Evolutionary conservation across 2,888 invertebrate species (phyloP).

Genomic region (Creontiades dilutus): DNA sequence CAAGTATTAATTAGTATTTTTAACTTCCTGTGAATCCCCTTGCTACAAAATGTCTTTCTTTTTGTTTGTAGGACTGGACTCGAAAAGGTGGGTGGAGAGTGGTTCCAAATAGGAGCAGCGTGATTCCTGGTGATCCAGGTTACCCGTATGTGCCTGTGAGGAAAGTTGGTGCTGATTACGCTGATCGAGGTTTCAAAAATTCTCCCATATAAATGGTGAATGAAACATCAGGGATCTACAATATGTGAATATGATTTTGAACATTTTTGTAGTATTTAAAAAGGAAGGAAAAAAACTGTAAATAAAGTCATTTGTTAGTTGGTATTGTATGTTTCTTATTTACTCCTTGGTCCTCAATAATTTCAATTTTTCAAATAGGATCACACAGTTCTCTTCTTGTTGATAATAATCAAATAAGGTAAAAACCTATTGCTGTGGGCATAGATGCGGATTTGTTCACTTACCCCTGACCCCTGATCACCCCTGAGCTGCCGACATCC

Average conservation of each 20-base stretch:
- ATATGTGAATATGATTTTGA: constrained; percentile 21
- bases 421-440: no score
- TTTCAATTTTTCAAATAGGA: no score
- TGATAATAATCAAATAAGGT: no score
- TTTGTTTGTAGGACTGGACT: constrained; percentile 85
- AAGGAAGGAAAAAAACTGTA: neutral
- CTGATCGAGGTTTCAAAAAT: constrained; percentile 85
- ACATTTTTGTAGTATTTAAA: neutral
- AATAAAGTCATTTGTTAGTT: constrained; percentile 32
- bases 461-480: no score
- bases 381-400: no score
- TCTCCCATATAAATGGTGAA: constrained; percentile 79
- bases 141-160: constrained; percentile 84
- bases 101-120: constrained; percentile 80
- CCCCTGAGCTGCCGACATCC: no score
- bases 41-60: neutral
- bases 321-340: neutral
- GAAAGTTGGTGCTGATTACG: constrained; percentile 83
- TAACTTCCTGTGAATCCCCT: no score
- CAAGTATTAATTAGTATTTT: no score
- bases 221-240: neutral
- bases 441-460: no score
- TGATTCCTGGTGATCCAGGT: constrained; percentile 85
- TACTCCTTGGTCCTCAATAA: neutral
- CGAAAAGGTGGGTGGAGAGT: constrained; percentile 87